Evolutionary conservation across 2,888 invertebrate species (phyloP).

Genomic region (Andrena marginata): DNA sequence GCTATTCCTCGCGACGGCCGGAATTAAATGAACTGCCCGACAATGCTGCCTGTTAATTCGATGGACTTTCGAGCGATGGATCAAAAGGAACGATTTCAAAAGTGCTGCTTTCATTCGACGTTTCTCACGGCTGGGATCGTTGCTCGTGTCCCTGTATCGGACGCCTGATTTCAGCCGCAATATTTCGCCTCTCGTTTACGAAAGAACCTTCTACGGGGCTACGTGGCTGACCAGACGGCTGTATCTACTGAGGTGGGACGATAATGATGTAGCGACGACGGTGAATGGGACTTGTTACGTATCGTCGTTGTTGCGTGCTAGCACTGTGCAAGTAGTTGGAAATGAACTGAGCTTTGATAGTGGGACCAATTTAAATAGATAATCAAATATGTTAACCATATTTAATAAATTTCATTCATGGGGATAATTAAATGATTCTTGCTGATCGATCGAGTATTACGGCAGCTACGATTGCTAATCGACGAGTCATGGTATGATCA

Average conservation of each 20-base stretch:
- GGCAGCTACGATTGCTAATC: no score
- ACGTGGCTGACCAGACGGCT: background rate
- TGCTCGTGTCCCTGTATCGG: background rate
- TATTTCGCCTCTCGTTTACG: constrained; percentile 1
- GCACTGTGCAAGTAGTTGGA: no score
- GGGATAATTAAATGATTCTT: no score
- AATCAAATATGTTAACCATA: no score
- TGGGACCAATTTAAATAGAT: no score
- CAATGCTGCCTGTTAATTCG: constrained; percentile 28
- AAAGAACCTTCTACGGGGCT: background rate
- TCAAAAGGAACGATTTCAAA: constrained; percentile 13
- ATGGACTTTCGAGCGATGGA: background rate
- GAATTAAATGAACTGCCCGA: constrained; percentile 32
- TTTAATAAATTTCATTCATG: no score
- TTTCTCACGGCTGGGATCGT: background rate
- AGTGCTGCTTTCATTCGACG: background rate
- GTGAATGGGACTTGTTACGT: no score
- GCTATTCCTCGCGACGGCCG: constrained; percentile 35
- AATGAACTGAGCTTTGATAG: no score
- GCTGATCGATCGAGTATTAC: no score
- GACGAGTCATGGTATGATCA: no score
- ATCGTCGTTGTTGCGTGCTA: no score
- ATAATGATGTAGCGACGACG: background rate
- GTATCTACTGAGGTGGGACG: constrained; percentile 3
- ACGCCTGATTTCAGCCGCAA: background rate